Evolutionary conservation across 2,797 vertebrate species (phyloP), one percentile per base, ranked within the genome.

Genomic region (Falco novaeseelandiae): DNA sequence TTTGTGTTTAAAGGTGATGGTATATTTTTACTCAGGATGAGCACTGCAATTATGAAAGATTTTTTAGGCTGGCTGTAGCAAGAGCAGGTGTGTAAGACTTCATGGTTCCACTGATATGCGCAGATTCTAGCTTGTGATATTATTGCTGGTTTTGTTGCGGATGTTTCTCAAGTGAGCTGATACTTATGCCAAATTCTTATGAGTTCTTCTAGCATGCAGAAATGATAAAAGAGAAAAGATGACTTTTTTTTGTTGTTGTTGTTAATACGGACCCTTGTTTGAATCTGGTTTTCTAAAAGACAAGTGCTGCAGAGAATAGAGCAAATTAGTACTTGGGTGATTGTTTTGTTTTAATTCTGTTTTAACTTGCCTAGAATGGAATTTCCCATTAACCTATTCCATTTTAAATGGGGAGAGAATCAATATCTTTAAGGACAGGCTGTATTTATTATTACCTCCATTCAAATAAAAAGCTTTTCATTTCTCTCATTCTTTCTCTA

Each of bases 371-470:
- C 49, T 83, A 32, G 61, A 87, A 81, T 69, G 69, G 58, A 90
- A 88, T 83, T 96, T 95, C 29, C 52, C 30, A 46, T 91, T 91
- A 90, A 62, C 27, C 18, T 90, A 4, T 52, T 95, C 73, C 3
- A 18, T 94, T 96, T 92, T 80, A 83, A 95, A 67, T 66, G 5
- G 38, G 72, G 89, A 84, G 36, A n/a, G 73, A 94, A 92, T 91
- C 12, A 9, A 25, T 88, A 63, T 83, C 15, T 76, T 77, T 67
- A 88, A 71, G 54, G 42, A 82, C 36, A 46, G 34, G 9, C 54
- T 90, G 26, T 66, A 77, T 89, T 93, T 93, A 72, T 87, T 89
- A 65, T 89, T 70, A 52, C 44, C 22, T 74, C 26, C 2, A 23
- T 84, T 91, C 15, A 82, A 66, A 79, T 81, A 52, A 79, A 59